phyloP scores from a whole-genome alignment of 2,797 vertebrate species.

The Salmo trutta region DNA sequence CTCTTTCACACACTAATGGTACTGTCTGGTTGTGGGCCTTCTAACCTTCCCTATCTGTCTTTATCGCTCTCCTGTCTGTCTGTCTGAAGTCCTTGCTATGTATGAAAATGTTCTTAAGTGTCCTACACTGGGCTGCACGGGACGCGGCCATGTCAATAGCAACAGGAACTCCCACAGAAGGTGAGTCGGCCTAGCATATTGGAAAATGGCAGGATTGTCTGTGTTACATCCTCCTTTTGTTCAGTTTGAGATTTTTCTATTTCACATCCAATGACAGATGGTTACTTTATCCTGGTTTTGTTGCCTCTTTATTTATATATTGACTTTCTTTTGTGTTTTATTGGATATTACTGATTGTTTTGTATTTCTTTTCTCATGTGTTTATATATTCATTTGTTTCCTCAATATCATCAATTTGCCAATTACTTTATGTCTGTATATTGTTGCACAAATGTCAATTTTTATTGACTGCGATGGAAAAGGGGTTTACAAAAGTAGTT shows the following conservation, averaged over 20 bases:
- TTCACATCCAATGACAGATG: neutral
- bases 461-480: neutral
- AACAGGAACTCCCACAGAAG: constrained; percentile 99
- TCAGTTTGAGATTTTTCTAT: constrained; percentile 36
- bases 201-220: constrained; percentile 31
- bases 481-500: neutral
- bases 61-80: constrained; percentile 73
- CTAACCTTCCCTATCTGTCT: constrained; percentile 85
- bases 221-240: constrained; percentile 31
- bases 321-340: neutral
- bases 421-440: neutral
- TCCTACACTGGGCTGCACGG: constrained; percentile 99
- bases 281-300: constrained; percentile 16
- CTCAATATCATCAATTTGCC: neutral
- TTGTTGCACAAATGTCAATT: neutral
- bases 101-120: constrained; percentile 99
- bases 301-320: constrained; percentile 15
- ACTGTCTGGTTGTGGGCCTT: constrained; percentile 75
- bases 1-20: constrained; percentile 69
- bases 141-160: constrained; percentile 99
- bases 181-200: constrained; percentile 77
- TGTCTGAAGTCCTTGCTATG: constrained; percentile 83
- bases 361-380: neutral
- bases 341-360: neutral
- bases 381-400: neutral